These are phyloP conservation scores for Dendrocincla tyrannina DNA, from an alignment of 2,797 vertebrate species.

Conservation along the genomic window DNA sequence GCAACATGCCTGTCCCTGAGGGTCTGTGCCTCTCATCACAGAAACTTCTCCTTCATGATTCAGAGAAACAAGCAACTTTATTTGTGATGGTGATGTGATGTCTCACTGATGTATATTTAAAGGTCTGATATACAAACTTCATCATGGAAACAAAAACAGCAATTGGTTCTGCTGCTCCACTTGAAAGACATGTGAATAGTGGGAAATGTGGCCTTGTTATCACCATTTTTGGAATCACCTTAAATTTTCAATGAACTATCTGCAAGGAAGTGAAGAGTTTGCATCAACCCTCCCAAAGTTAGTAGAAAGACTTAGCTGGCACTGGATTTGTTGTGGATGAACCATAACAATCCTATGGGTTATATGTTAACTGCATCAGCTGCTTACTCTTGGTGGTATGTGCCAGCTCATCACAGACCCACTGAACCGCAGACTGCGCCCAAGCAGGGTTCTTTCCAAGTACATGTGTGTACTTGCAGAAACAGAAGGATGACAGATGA, in stretches of 20 bases:
- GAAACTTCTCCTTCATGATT: not conserved
- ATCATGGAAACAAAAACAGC: not conserved
- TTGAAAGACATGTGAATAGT: not conserved
- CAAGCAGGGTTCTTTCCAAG: not conserved
- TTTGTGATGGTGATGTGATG: not conserved
- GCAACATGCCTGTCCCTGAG: accelerated
- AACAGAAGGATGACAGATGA: constrained; percentile 28
- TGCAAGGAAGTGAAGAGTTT: not conserved
- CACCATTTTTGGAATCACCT: not conserved
- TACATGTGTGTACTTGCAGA: constrained; percentile 12
- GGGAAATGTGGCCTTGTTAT: not conserved
- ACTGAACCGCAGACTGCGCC: not conserved
- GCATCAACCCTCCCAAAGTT: not conserved
- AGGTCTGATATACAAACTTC: not conserved
- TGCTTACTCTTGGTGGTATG: not conserved
- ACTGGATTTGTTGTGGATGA: not conserved
- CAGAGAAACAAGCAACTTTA: not conserved
- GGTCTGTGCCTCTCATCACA: not conserved
- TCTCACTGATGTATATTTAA: not conserved
- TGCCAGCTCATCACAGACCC: not conserved
- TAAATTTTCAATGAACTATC: not conserved
- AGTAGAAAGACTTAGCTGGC: not conserved
- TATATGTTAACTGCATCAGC: not conserved
- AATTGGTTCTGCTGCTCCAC: not conserved
- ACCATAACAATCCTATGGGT: not conserved